Conservation (phyloP, 2,113 vertebrate species). For the Amphilophus citrinellus region DNA sequence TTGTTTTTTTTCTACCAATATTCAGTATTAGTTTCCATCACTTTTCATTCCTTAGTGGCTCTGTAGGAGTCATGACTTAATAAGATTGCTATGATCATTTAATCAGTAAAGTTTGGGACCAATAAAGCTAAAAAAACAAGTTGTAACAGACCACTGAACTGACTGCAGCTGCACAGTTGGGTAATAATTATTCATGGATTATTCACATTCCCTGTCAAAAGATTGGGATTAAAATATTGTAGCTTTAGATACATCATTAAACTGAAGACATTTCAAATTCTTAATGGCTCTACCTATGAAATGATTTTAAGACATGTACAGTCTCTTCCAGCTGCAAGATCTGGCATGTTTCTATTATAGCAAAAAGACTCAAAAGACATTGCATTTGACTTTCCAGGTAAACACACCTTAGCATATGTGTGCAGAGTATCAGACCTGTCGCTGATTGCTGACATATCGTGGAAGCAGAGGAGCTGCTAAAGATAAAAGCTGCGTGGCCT, state of each 20-base stretch:
- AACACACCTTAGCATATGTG: background rate
- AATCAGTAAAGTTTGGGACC: background rate
- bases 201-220: background rate
- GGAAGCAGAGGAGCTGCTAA: conserved; percentile 6
- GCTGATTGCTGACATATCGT: conserved; percentile 30
- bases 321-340: background rate
- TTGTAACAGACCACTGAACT: background rate
- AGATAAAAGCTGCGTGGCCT: conserved; percentile 33
- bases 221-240: background rate
- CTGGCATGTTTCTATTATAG: background rate
- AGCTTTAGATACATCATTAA: background rate
- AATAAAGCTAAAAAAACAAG: background rate
- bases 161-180: background rate
- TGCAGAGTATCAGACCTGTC: conserved; percentile 1
- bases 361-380: background rate
- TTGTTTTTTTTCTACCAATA: background rate
- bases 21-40: background rate
- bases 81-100: background rate
- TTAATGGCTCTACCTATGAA: background rate
- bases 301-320: background rate
- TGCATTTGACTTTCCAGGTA: background rate
- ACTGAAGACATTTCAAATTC: background rate
- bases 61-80: background rate
- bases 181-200: background rate
- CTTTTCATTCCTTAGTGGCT: background rate